Conservation (phyloP, 2,888 invertebrate species). For the Lampropteryx suffumata region DNA sequence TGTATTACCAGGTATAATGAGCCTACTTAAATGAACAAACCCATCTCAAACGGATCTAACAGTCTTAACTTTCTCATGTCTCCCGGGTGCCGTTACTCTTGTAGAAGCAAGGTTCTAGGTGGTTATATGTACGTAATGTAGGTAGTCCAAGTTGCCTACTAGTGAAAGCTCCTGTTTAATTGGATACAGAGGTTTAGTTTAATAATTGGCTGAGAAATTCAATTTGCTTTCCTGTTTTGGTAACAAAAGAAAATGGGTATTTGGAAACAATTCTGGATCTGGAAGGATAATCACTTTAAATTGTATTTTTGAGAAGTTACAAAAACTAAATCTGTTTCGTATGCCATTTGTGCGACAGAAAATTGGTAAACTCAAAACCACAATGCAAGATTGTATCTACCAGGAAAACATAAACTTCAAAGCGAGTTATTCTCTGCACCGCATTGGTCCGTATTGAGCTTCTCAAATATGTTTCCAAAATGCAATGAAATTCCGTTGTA, state of each 20-base stretch:
- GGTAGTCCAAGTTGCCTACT: conserved; percentile 7
- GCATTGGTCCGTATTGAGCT: conserved; percentile 3
- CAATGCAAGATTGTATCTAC: conserved; percentile 6
- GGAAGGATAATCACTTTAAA: too few relatives aligned
- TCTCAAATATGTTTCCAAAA: conserved; percentile 17
- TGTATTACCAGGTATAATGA: background rate
- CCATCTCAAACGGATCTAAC: conserved; percentile 26
- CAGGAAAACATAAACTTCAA: conserved; percentile 9
- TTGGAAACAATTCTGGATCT: too few relatives aligned
- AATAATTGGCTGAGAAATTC: background rate
- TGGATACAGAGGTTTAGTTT: background rate
- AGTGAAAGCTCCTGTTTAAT: conserved; percentile 12
- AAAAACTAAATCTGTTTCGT: too few relatives aligned
- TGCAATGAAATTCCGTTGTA: conserved; percentile 22
- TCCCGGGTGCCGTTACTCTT: conserved; percentile 24
- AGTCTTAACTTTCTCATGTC: conserved; percentile 26
- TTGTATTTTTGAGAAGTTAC: too few relatives aligned
- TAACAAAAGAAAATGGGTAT: too few relatives aligned
- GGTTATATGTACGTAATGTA: conserved; percentile 16
- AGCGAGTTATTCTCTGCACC: conserved; percentile 5
- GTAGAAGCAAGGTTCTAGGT: conserved; percentile 14
- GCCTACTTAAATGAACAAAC: conserved; percentile 20
- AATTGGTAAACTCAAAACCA: too few relatives aligned
- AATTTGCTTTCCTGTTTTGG: background rate
- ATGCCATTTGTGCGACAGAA: too few relatives aligned